Evolutionary conservation across 2,888 invertebrate genomes (phyloP), one percentile per base, ranked within the genome.

Genomic region (Melanostoma scalare): DNA sequence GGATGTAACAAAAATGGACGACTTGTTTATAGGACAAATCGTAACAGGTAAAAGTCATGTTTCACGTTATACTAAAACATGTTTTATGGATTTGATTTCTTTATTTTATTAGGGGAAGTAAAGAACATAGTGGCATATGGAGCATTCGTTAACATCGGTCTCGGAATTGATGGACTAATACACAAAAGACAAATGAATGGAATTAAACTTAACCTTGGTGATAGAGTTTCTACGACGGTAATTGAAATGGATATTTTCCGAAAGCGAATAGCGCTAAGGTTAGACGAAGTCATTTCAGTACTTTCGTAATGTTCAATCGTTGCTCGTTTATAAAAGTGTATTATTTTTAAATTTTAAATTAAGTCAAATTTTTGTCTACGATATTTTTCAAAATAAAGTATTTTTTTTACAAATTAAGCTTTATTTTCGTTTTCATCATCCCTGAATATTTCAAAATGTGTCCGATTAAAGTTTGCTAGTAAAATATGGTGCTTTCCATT

Each of bases 61-160:
- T 68, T 33, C 5, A 5, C 6, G 3, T 86, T 90, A 20, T 20
- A 20, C 20, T 20, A 1, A 1, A 20, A 1, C 20, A 20, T 20
- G 20, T 20, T 20, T 20, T 20, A 20, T 20, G 1, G 20, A 20
- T 20, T 20, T 20, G 20, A 20, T 20, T 20, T 20, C 20, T 20
- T 20, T 20, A 20, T 20, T 20, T 20, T 20, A 20, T 3, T 86
- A 94, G 97, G 98, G 9, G 94, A 95, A 3, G 95, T 98, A 0
- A 93, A 93, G 20, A 98, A 98, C 90, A 94, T 96, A 0, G 96
- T 96, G 0, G 95, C 96, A 84, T 98, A 98, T 90, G 98, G 98
- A 0, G 95, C 96, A 65, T 98, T 98, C 91, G 96, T 98, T 0
- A 98, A 98, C 89, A 93, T 96, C 85, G 96, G 96, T 0, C 94